These are phyloP conservation scores for Porphyrio hochstetteri DNA, from an alignment of 2,113 vertebrate genomes.

Conservation along the genomic window DNA sequence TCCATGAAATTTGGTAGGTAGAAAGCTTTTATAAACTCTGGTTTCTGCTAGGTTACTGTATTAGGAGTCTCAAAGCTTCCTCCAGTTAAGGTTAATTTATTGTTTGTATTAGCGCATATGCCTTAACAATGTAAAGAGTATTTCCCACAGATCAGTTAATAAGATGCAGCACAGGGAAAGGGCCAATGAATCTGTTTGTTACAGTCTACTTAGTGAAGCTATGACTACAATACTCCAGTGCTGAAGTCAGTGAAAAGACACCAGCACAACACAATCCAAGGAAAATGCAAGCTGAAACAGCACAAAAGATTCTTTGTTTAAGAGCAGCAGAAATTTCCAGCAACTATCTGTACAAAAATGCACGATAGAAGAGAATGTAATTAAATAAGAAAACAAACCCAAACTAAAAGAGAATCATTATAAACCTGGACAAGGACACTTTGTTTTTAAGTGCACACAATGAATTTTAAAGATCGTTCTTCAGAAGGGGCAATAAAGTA, in stretches of 20 bases:
- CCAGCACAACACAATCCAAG: conserved; percentile 64
- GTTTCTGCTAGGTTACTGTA: conserved; percentile 4
- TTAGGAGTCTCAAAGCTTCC: conserved; percentile 23
- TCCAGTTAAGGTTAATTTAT: conserved; percentile 44
- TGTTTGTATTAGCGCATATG: conserved; percentile 20
- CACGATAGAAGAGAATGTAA: conserved; percentile 66
- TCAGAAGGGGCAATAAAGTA: conserved; percentile 74
- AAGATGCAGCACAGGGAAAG: conserved; percentile 62
- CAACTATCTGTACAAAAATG: conserved; percentile 65
- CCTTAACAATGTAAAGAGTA: conserved; percentile 34
- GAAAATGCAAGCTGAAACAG: conserved; percentile 71
- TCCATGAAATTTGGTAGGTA: not conserved
- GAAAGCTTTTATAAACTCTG: not conserved
- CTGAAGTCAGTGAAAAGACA: conserved; percentile 77
- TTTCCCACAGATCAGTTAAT: conserved; percentile 63
- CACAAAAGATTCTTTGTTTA: conserved; percentile 76
- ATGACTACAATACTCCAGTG: conserved; percentile 43
- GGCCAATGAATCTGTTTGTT: conserved; percentile 73
- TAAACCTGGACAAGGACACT: conserved; percentile 69
- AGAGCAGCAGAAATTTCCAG: conserved; percentile 72
- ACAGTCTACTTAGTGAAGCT: conserved; percentile 68
- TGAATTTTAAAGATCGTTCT: conserved; percentile 77
- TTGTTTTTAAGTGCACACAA: conserved; percentile 74
- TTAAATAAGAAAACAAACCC: conserved; percentile 75
- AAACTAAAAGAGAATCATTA: conserved; percentile 72